Evolutionary conservation across 2,888 invertebrate genomes (phyloP).

Genomic region (Aradus depressus): DNA sequence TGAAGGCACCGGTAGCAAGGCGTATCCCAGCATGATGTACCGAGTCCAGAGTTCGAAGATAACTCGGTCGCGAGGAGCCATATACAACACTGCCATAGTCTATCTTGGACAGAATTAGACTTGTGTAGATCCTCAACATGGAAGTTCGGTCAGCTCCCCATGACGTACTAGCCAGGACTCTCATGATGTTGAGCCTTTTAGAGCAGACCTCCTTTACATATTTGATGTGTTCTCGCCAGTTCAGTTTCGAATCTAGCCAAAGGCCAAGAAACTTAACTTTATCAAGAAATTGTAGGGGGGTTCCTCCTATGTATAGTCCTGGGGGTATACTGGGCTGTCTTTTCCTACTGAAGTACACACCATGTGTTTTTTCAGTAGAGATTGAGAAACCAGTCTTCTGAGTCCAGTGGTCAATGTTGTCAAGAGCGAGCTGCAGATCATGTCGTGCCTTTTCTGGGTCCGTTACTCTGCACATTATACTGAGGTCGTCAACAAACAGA

Average conservation of each 20-base stretch:
- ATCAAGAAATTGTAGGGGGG: no score
- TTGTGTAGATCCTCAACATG: not conserved
- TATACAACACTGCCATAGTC: constrained; percentile 1
- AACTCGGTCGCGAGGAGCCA: not conserved
- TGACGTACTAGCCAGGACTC: not conserved
- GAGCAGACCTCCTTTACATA: constrained; percentile 1
- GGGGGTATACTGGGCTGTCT: no score
- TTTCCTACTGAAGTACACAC: no score
- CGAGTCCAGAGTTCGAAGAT: not conserved
- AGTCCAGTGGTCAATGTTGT: no score
- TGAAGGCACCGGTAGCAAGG: not conserved
- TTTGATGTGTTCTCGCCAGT: constrained; percentile 5
- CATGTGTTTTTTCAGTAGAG: no score
- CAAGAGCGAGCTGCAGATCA: no score
- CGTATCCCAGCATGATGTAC: not conserved
- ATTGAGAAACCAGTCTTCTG: no score
- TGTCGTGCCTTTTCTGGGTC: no score
- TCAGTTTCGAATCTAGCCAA: not conserved
- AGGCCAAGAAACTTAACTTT: not conserved
- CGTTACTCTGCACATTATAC: no score
- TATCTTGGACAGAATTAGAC: not conserved
- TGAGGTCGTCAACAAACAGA: no score
- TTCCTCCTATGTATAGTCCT: no score
- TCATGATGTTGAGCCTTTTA: constrained; percentile 1
- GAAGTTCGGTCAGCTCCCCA: constrained; percentile 3